These are phyloP conservation scores for Drosophila kanapiae DNA, from an alignment of 1,140 invertebrate species.

Conservation along the genomic window DNA sequence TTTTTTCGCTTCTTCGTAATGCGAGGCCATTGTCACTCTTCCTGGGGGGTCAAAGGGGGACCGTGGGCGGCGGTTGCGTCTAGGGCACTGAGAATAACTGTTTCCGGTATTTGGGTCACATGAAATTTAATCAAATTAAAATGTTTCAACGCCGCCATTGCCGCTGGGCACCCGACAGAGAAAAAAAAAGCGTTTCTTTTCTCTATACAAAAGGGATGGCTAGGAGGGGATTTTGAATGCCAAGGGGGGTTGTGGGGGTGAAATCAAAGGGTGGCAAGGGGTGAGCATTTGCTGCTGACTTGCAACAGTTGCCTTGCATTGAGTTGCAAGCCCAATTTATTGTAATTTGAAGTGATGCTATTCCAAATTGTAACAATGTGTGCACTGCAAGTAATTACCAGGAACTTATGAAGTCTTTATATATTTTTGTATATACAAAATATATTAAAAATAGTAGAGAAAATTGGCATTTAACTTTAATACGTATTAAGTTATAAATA, in stretches of 20 bases:
- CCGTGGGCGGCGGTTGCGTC: constrained; percentile 39
- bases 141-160: constrained; percentile 62
- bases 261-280: background rate
- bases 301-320: constrained; percentile 64
- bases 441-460: no score
- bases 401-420: background rate
- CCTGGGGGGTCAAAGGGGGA: constrained; percentile 43
- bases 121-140: constrained; percentile 84
- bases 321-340: constrained; percentile 54
- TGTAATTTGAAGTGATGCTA: constrained; percentile 61
- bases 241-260: background rate
- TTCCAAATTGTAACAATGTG: constrained; percentile 16
- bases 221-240: background rate
- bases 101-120: constrained; percentile 84
- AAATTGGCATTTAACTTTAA: no score
- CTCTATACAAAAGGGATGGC: background rate
- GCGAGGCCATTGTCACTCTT: constrained; percentile 65
- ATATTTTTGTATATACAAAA: no score
- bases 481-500: background rate
- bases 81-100: constrained; percentile 80
- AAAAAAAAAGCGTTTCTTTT: constrained; percentile 19
- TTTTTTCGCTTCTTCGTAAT: constrained; percentile 45
- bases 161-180: constrained; percentile 21
- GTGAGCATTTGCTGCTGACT: constrained; percentile 11
- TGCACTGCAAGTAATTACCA: background rate